Base-by-base conservation (phyloP, 1,140 invertebrate genomes). In the Palaemon carinicauda region DNA sequence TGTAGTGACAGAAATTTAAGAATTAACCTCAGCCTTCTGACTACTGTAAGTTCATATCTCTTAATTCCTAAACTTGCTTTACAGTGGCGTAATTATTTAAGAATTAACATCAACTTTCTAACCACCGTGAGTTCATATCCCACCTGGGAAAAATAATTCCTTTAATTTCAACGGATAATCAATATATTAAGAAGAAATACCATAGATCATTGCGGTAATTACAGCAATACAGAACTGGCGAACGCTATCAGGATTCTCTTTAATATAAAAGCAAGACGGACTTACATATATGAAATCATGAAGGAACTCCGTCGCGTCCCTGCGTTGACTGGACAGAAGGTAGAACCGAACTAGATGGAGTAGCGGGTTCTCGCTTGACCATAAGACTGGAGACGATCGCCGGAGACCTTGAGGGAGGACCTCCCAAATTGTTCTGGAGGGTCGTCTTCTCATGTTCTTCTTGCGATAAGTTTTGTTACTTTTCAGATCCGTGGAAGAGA, bases 241-340 rank as follows among this genome's bases (percentile, higher is more conserved):
- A 52, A 21, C n/a, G n/a, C 14, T 21, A n/a, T 19, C 15, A n/a
- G 50, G 51, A 17, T 21, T 15, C 1, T 10, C 7, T 31, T 21
- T 17, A 15, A 21, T 15, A 71, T 19, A 1, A 0, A 71, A n/a
- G n/a, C 3, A n/a, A 24, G n/a, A 14, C 17, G n/a, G 15, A 78
- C 82, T 56, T n/a, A 85, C 82, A 21, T 78, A 27, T 12, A n/a
- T 53, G 41, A 85, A 85, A n/a, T 69, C 27, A 17, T 79, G n/a
- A 0, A 78, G 54, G 54, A 85, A 85, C 29, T 21, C 17, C 7
- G 65, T 19, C 31, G 27, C 15, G 29, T 3, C 7, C 12, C 77
- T 29, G 9, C 50, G 17, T 10, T n/a, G 82, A 75, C 52, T 75
- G 5, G 82, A 71, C n/a, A 85, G 82, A 21, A 85, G 74, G 82